Evolutionary conservation across 2,797 vertebrate genomes (phyloP).

Genomic region (Rhinophrynus dorsalis): DNA sequence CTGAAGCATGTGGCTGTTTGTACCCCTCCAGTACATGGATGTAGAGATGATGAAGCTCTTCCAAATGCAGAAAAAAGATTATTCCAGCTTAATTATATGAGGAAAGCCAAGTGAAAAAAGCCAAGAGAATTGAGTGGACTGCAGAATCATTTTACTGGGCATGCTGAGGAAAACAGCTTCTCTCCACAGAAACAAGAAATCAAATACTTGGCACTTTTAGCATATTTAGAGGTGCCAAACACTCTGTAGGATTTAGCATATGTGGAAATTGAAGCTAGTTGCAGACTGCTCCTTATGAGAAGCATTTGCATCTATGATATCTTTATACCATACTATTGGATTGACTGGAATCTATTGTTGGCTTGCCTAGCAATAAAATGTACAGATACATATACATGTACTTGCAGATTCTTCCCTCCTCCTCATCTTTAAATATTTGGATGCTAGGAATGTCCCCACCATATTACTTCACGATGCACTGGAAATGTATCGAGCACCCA

Average conservation of each 20-base stretch:
- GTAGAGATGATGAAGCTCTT: no score
- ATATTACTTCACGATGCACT: no score
- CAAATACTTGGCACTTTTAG: background rate
- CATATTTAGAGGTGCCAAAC: background rate
- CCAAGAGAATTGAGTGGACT: background rate
- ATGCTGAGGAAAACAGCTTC: background rate
- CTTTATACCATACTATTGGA: no score
- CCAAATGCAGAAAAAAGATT: background rate
- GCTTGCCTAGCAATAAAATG: no score
- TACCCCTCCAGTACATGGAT: background rate
- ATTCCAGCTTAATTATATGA: background rate
- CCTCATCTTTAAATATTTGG: no score
- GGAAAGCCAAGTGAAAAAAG: background rate
- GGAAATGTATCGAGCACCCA: no score
- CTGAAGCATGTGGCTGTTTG: background rate
- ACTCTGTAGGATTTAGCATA: background rate
- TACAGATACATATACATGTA: no score
- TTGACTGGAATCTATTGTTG: no score
- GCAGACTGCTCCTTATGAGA: background rate
- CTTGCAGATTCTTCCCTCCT: no score
- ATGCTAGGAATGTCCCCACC: no score
- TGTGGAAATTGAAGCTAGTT: background rate
- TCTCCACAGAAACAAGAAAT: constrained; percentile 5
- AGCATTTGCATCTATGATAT: background rate
- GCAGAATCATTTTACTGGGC: background rate